Evolutionary conservation across 2,113 vertebrate genomes (phyloP).

Genomic region (Equus przewalskii): DNA sequence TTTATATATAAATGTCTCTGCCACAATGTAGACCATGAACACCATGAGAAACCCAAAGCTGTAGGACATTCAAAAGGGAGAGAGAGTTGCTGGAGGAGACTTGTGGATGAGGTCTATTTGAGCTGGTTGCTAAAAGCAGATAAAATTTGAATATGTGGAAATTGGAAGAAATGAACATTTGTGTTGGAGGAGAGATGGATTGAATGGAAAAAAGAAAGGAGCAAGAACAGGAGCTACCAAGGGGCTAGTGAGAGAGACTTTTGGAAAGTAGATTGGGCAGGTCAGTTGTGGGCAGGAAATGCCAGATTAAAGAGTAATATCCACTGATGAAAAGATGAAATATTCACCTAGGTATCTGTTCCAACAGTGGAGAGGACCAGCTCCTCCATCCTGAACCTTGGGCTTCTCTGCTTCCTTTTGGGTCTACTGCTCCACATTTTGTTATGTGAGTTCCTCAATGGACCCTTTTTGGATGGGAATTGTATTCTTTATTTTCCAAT

Average conservation of each 20-base stretch:
- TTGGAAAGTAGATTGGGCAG: neutral
- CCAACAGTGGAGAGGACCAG: accelerated
- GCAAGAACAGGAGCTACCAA: neutral
- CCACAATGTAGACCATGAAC: accelerated
- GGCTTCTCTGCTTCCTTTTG: neutral
- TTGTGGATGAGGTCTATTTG: neutral
- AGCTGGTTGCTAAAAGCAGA: neutral
- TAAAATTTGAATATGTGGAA: neutral
- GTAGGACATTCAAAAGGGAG: neutral
- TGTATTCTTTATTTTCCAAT: neutral
- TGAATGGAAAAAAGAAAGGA: neutral
- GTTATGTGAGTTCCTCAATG: neutral
- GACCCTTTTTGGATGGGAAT: neutral
- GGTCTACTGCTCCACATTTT: neutral
- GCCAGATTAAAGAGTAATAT: neutral
- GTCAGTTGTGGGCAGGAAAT: neutral
- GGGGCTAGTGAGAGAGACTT: neutral
- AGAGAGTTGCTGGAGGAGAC: neutral
- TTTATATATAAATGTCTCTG: neutral
- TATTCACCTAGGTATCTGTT: too few relatives aligned
- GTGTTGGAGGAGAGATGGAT: neutral
- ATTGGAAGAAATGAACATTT: neutral
- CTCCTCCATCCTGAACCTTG: neutral
- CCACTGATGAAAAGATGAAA: neutral
- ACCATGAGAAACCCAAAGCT: neutral